A percentile compares a stretch with the other conserved stretches of the same genome.
Evolutionary conservation across 2,888 invertebrate species (phyloP).

Genomic region (Tetheella fluctuosa): DNA sequence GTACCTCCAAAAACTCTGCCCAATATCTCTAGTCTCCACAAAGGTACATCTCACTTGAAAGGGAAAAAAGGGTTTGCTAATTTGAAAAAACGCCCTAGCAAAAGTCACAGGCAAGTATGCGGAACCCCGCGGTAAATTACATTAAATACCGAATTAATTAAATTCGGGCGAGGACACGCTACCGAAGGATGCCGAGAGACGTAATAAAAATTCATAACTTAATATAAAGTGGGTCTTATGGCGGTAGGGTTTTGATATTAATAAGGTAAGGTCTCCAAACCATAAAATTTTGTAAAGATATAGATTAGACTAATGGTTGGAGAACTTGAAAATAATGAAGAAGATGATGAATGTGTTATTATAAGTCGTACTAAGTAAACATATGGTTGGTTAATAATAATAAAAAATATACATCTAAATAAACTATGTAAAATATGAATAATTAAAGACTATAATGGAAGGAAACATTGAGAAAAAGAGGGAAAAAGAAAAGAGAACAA

Average conservation of each 20-base stretch:
- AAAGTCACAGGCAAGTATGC: conserved; percentile 29
- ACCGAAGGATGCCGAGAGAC: conserved; percentile 47
- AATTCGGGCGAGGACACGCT: conserved; percentile 54
- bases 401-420: too few relatives aligned
- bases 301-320: neutral
- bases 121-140: conserved; percentile 62
- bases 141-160: conserved; percentile 73
- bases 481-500: too few relatives aligned
- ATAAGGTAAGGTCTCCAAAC: neutral
- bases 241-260: neutral
- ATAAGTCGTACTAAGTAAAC: too few relatives aligned
- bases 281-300: neutral
- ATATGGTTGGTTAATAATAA: too few relatives aligned
- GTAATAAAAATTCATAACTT: conserved; percentile 60
- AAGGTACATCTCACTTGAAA: conserved; percentile 10
- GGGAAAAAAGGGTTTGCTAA: conserved; percentile 21
- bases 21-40: conserved; percentile 4
- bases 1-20: conserved; percentile 2
- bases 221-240: conserved; percentile 40
- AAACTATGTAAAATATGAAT: too few relatives aligned
- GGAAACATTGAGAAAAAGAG: too few relatives aligned
- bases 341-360: too few relatives aligned
- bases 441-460: too few relatives aligned
- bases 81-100: conserved; percentile 29
- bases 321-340: neutral